Conservation (phyloP, 2,797 vertebrate species). For the Characodon lateralis region DNA sequence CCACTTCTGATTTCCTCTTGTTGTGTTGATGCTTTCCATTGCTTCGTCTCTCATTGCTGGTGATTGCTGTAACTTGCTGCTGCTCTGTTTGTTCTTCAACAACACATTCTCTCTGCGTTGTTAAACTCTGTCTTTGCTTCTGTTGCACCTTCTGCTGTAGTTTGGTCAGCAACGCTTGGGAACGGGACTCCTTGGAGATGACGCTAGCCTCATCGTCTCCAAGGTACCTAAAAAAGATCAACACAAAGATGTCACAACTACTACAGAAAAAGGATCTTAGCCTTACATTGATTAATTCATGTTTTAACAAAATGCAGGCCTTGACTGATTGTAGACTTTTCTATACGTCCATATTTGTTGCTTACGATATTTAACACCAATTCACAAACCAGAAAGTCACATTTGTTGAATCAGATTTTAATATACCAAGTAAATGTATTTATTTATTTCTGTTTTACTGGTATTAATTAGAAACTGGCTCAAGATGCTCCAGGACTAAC, state of each 20-base stretch:
- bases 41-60: neutral
- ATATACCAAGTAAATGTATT: too few species aligned
- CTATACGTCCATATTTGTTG: neutral
- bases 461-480: neutral
- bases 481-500: neutral
- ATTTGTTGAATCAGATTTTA: neutral
- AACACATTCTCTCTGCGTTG: slow-evolving; percentile 3
- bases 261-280: neutral
- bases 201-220: slow-evolving; percentile 74
- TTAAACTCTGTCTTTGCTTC: slow-evolving; percentile 74
- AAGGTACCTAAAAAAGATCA: slow-evolving; percentile 75
- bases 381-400: neutral
- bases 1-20: slow-evolving; percentile 47
- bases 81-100: slow-evolving; percentile 6
- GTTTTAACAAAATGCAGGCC: neutral
- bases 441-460: neutral
- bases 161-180: slow-evolving; percentile 82
- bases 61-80: slow-evolving; percentile 30
- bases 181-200: slow-evolving; percentile 58
- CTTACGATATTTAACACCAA: neutral
- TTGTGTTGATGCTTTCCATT: neutral
- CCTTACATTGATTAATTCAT: neutral
- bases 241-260: neutral
- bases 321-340: neutral
- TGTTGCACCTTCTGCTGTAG: slow-evolving; percentile 84